Percentiles rank a stretch among this genome's conserved stretches.
phyloP scores from a whole-genome alignment of 2,797 vertebrate species.

The Triplophysa yarkandensis region DNA sequence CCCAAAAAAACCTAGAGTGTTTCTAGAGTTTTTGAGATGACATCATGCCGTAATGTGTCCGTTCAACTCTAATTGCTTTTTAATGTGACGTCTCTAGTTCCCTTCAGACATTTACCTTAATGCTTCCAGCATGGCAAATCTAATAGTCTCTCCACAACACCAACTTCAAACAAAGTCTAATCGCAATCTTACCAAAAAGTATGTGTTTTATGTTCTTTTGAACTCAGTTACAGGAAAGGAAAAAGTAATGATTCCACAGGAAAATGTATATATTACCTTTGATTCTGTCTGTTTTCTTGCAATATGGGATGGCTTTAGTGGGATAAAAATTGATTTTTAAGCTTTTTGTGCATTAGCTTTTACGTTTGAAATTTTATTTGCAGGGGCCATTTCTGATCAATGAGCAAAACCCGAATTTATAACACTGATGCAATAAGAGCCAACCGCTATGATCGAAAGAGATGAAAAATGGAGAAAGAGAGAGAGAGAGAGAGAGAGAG shows the following conservation, averaged over 20 bases:
- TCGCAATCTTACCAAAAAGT: conserved; percentile 66
- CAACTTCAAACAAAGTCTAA: conserved; percentile 76
- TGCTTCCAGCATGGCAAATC: conserved; percentile 66
- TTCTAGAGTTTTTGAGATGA: conserved; percentile 67
- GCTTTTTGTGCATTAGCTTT: conserved; percentile 85
- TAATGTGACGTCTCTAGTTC: conserved; percentile 72
- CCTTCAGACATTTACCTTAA: conserved; percentile 72
- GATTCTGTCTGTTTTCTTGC: conserved; percentile 81
- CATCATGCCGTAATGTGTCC: conserved; percentile 73
- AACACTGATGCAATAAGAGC: conserved; percentile 75
- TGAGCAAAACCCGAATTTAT: conserved; percentile 79
- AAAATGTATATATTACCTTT: conserved; percentile 83
- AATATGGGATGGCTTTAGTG: conserved; percentile 77
- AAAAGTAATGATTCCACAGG: conserved; percentile 77
- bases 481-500: conserved; percentile 5
- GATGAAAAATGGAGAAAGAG: conserved; percentile 36
- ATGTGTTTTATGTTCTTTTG: conserved; percentile 74
- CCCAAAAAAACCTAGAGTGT: conserved; percentile 28
- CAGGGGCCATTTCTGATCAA: conserved; percentile 81
- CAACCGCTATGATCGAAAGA: conserved; percentile 38
- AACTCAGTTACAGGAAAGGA: conserved; percentile 74
- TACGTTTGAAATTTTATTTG: conserved; percentile 81
- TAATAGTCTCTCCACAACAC: conserved; percentile 52
- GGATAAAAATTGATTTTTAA: conserved; percentile 85
- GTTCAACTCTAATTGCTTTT: conserved; percentile 78